These are phyloP conservation scores for Okamejei kenojei DNA, from an alignment of 2,797 vertebrate species.

Conservation along the genomic window DNA sequence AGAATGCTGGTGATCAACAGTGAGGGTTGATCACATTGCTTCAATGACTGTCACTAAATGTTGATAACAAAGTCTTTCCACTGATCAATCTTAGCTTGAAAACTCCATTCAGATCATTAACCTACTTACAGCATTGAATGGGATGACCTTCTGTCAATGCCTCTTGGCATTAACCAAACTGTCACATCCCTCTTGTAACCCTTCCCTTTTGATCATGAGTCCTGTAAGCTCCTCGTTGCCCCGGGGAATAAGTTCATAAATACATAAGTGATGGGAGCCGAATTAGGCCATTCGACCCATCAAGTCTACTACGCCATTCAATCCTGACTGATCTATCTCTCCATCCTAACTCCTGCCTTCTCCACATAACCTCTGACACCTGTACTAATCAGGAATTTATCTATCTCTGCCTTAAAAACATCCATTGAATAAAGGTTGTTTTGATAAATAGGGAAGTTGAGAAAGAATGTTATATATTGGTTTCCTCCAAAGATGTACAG, in stretches of 20 bases:
- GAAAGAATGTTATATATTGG: background rate
- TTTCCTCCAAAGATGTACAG: no score
- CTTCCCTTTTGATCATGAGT: background rate
- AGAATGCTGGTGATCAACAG: background rate
- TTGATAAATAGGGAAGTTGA: background rate
- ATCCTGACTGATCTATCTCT: no score
- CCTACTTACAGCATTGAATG: background rate
- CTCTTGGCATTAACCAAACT: background rate
- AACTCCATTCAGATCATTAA: background rate
- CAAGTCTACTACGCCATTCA: no score
- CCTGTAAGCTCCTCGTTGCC: no score
- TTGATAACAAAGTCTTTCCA: background rate
- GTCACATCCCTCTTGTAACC: background rate
- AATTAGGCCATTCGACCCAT: no score
- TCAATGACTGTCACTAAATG: background rate
- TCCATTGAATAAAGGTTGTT: background rate
- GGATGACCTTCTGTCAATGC: background rate
- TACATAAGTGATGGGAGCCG: no score
- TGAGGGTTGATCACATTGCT: background rate
- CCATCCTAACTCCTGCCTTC: no score
- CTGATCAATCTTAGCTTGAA: background rate
- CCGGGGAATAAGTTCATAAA: background rate
- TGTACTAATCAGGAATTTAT: no score
- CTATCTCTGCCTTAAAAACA: no score
- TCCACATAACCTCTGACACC: no score